These are phyloP conservation scores for Halcyon malimbica DNA, from an alignment of 2,113 vertebrate genomes.

Conservation along the genomic window DNA sequence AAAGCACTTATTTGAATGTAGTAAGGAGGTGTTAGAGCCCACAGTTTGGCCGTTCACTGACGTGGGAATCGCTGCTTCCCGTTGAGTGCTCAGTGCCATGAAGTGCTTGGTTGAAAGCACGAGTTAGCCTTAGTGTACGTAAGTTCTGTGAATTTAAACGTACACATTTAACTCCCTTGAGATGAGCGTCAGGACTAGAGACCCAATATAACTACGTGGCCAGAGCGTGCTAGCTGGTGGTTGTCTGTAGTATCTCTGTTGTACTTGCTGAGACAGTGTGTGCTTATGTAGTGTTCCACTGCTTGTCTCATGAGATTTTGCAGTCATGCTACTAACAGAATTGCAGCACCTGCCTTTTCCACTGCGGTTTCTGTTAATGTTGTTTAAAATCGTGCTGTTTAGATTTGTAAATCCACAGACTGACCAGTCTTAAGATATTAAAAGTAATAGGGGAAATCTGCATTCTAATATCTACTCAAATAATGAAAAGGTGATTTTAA, in stretches of 20 bases:
- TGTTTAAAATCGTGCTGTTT: background rate
- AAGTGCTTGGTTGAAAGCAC: background rate
- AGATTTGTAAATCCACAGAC: background rate
- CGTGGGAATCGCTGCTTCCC: background rate
- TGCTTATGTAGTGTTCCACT: background rate
- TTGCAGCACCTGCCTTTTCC: background rate
- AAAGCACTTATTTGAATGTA: background rate
- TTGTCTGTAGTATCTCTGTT: background rate
- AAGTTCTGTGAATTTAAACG: background rate
- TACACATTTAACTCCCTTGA: background rate
- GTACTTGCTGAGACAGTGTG: background rate
- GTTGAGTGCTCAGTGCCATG: background rate
- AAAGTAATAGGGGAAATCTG: background rate
- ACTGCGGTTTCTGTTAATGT: background rate
- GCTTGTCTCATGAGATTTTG: background rate
- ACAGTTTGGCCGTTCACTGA: background rate
- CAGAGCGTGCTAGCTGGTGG: background rate
- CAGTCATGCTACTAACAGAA: background rate
- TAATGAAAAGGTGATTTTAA: background rate
- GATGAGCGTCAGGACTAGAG: background rate
- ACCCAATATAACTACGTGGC: background rate
- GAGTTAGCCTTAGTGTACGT: background rate
- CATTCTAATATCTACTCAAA: background rate
- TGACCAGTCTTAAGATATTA: background rate
- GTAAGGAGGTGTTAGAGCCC: background rate